A percentile compares a stretch with the other conserved stretches of the same genome.
Conservation (phyloP, 2,797 vertebrate genomes). For the Micrastur ruficollis region DNA sequence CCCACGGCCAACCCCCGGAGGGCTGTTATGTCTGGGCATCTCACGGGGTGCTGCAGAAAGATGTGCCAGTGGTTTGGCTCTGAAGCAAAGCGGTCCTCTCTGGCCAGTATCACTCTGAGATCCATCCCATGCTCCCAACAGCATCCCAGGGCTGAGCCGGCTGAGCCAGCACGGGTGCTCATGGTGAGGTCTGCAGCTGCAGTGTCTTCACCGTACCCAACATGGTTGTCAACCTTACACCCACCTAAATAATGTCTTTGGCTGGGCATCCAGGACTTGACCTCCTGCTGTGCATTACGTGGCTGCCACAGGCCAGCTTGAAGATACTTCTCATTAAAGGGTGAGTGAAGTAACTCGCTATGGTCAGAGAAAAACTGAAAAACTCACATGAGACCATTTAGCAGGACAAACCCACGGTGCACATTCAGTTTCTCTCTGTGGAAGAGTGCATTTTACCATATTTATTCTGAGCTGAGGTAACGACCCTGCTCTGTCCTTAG, state of each 20-base stretch:
- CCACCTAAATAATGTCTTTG: not conserved
- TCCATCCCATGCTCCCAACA: not conserved
- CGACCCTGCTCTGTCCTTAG: not conserved
- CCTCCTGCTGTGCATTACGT: not conserved
- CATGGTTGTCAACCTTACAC: not conserved
- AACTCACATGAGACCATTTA: not conserved
- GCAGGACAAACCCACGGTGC: not conserved
- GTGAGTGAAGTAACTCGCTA: not conserved
- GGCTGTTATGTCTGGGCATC: not conserved
- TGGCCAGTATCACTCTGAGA: accelerated
- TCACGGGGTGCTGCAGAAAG: not conserved
- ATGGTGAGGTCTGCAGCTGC: not conserved
- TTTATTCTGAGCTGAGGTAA: not conserved
- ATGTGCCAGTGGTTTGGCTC: not conserved
- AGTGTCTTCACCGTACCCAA: accelerated
- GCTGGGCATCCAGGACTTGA: not conserved
- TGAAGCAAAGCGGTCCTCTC: not conserved
- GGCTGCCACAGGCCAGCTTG: not conserved
- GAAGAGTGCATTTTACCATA: not conserved
- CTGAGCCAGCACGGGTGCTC: not conserved
- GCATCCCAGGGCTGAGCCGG: not conserved
- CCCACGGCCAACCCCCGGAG: not conserved
- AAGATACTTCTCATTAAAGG: not conserved
- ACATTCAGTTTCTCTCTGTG: not conserved
- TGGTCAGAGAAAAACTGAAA: not conserved